phyloP scores from a whole-genome alignment of 2,113 vertebrate species.

The Chauna torquata region DNA sequence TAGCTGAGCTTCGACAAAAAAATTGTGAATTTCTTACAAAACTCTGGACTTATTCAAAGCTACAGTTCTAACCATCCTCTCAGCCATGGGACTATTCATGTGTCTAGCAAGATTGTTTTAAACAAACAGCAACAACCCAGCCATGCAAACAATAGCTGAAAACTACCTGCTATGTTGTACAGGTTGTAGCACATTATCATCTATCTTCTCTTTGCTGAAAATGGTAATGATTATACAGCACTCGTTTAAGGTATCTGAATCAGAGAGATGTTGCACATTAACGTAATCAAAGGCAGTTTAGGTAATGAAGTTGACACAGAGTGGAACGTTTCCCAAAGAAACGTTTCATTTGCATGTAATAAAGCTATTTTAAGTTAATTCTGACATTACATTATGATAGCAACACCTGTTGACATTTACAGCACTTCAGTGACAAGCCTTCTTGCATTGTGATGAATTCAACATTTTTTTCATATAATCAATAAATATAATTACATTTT shows the following conservation, averaged over 20 bases:
- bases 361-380: slow-evolving; percentile 42
- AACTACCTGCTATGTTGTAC: not conserved
- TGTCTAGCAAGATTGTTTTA: not conserved
- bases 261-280: slow-evolving; percentile 3
- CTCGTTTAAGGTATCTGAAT: slow-evolving; percentile 15
- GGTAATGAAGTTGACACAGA: slow-evolving; percentile 36
- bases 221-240: not conserved
- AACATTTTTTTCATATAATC: not conserved
- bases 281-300: slow-evolving; percentile 48
- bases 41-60: not conserved
- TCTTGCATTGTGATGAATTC: not conserved
- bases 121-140: not conserved
- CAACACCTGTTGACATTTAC: slow-evolving; percentile 41
- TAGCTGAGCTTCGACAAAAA: not conserved
- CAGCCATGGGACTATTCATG: not conserved
- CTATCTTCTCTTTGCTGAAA: not conserved
- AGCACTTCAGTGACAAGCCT: not conserved
- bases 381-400: slow-evolving; percentile 19
- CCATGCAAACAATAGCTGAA: not conserved
- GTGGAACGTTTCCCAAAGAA: slow-evolving; percentile 25
- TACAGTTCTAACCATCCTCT: not conserved
- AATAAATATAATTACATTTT: slow-evolving; percentile 12
- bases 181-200: not conserved
- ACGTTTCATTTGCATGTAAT: slow-evolving; percentile 18
- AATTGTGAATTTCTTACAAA: not conserved